Evolutionary conservation across 2,797 vertebrate genomes (phyloP).

Genomic region (Enteromius unitaeniatus): DNA sequence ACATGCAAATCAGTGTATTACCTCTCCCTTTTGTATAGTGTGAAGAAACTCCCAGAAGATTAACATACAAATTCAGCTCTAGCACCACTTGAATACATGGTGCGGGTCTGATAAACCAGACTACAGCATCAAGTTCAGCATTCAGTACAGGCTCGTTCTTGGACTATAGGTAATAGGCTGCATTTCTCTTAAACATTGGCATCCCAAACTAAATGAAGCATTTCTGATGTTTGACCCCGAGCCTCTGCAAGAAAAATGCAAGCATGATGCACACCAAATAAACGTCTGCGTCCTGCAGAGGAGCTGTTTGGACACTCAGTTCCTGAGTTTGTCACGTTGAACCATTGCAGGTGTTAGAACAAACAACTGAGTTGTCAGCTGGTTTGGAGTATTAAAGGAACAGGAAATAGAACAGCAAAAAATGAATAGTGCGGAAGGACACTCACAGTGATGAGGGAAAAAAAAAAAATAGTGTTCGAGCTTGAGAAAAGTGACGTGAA

Average conservation of each 20-base stretch:
- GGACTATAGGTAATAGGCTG: not conserved
- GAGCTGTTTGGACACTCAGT: conserved; percentile 27
- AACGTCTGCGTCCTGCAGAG: conserved; percentile 43
- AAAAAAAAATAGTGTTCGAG: not conserved
- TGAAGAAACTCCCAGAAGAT: conserved; percentile 22
- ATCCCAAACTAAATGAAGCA: not conserved
- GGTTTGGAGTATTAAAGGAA: conserved; percentile 13
- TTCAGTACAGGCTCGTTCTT: not conserved
- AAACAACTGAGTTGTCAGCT: conserved; percentile 11
- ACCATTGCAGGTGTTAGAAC: conserved; percentile 14
- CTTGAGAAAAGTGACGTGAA: not conserved
- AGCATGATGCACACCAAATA: conserved; percentile 24
- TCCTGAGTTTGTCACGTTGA: conserved; percentile 14
- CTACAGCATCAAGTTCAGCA: not conserved
- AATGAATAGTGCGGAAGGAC: conserved; percentile 21
- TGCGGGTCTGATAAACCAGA: not conserved
- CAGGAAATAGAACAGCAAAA: conserved; percentile 27
- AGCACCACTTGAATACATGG: conserved; percentile 34
- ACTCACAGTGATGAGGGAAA: not conserved
- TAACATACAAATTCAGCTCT: conserved; percentile 16
- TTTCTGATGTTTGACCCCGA: conserved; percentile 26
- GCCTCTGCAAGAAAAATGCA: conserved; percentile 47
- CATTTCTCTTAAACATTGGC: not conserved
- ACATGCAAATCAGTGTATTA: not conserved
- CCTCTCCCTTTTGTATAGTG: conserved; percentile 13